These are phyloP conservation scores for Crioceris asparagi DNA, from an alignment of 2,888 invertebrate species.

Conservation along the genomic window DNA sequence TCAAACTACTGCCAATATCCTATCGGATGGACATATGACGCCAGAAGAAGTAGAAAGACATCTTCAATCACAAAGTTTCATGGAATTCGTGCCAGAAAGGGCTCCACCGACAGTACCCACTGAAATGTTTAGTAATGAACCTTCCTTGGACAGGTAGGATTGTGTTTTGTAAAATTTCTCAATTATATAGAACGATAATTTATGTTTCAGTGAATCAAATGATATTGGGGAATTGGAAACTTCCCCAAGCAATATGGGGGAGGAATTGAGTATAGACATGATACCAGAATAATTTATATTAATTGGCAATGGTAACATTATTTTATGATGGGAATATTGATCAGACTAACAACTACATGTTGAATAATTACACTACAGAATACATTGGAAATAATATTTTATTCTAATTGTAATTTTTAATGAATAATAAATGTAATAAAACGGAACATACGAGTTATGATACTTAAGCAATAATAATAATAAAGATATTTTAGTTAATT, in stretches of 20 bases:
- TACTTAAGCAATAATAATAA: too few species aligned
- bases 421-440: too few species aligned
- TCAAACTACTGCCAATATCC: constrained; percentile 37
- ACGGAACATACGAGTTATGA: too few species aligned
- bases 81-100: constrained; percentile 72
- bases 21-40: constrained; percentile 77
- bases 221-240: constrained; percentile 68
- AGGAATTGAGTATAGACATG: constrained; percentile 64
- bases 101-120: constrained; percentile 84
- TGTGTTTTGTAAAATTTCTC: background rate
- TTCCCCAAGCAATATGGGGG: constrained; percentile 69
- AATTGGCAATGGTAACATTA: constrained; percentile 1
- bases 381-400: too few species aligned
- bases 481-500: too few species aligned
- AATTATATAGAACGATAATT: constrained; percentile 8
- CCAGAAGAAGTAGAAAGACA: constrained; percentile 86
- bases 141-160: constrained; percentile 68
- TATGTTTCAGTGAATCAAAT: constrained; percentile 65
- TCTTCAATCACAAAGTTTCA: constrained; percentile 71
- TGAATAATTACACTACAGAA: too few species aligned
- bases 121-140: constrained; percentile 92
- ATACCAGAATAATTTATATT: constrained; percentile 43
- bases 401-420: too few species aligned
- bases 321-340: background rate
- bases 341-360: too few species aligned